A percentile compares a stretch with the other conserved stretches of the same genome.
Evolutionary conservation across 2,888 invertebrate genomes (phyloP).

Genomic region (Drosophila algonquin): DNA sequence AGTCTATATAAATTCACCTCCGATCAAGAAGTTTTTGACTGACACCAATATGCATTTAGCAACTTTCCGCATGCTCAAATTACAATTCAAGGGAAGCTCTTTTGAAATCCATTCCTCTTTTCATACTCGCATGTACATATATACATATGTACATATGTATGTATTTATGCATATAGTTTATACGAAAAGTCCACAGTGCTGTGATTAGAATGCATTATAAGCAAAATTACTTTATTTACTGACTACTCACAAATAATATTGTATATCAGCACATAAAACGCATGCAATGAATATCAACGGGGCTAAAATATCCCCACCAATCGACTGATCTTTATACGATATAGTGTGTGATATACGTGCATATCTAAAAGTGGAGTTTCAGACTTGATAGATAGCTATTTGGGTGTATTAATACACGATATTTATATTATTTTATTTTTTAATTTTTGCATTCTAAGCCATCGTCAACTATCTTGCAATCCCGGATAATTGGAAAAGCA

Average conservation of each 20-base stretch:
- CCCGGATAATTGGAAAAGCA: constrained; percentile 2
- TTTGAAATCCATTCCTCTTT: background rate
- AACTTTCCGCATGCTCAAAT: constrained; percentile 1
- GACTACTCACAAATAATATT: background rate
- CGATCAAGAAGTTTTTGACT: background rate
- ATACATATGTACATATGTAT: background rate
- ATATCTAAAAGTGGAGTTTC: too few relatives aligned
- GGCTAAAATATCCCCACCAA: too few relatives aligned
- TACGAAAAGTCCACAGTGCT: too few relatives aligned
- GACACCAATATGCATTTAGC: background rate
- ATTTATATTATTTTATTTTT: too few relatives aligned
- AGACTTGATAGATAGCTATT: too few relatives aligned
- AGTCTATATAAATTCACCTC: background rate
- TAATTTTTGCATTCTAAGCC: too few relatives aligned
- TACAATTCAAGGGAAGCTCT: constrained; percentile 1
- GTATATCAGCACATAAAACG: background rate
- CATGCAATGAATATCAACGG: background rate
- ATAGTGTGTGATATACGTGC: too few relatives aligned
- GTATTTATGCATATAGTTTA: background rate
- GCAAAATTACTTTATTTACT: background rate
- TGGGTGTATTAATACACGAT: too few relatives aligned
- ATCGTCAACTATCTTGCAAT: too few relatives aligned
- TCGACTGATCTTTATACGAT: too few relatives aligned
- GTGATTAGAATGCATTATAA: background rate
- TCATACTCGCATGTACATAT: background rate